A percentile compares a stretch with the other conserved stretches of the same genome.
These are phyloP conservation scores for Xylota sylvarum DNA, from an alignment of 2,888 invertebrate species.

Conservation along the genomic window DNA sequence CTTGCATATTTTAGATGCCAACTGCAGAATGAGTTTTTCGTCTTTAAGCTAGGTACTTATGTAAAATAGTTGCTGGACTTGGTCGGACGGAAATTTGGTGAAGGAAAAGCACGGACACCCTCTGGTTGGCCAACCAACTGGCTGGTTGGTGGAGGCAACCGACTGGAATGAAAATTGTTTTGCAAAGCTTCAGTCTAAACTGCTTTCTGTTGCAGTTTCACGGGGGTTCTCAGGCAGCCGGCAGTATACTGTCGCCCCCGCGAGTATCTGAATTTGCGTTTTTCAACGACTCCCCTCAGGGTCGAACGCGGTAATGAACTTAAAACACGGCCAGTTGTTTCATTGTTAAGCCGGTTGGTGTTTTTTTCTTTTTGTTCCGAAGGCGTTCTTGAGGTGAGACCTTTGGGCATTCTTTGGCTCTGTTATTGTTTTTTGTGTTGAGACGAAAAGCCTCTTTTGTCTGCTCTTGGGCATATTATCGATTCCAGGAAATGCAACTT, in stretches of 20 bases:
- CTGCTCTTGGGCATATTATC: conserved; percentile 64
- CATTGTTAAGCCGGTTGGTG: conserved; percentile 66
- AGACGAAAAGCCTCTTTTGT: conserved; percentile 67
- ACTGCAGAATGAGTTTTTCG: conserved; percentile 30
- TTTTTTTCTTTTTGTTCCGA: conserved; percentile 24
- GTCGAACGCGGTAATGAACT: conserved; percentile 70
- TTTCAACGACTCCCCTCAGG: conserved; percentile 43
- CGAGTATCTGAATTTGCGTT: conserved; percentile 25
- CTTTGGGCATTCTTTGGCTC: conserved; percentile 49
- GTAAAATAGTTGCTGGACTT: conserved; percentile 53
- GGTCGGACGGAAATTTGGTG: conserved; percentile 37
- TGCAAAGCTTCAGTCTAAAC: conserved; percentile 33
- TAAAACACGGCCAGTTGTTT: conserved; percentile 58
- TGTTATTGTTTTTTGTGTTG: conserved; percentile 24
- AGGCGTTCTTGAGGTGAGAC: conserved; percentile 63
- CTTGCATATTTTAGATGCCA: conserved; percentile 46
- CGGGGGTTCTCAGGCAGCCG: conserved; percentile 8
- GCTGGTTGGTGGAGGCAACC: conserved; percentile 6
- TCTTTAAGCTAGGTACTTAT: conserved; percentile 50
- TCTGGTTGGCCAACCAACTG: neutral
- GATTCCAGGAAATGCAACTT: conserved; percentile 69
- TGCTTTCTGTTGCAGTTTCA: conserved; percentile 22
- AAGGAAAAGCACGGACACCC: neutral
- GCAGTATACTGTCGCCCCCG: conserved; percentile 1
- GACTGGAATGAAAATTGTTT: conserved; percentile 21